Conservation (phyloP, 2,888 invertebrate species). For the Antheraea yamamai region DNA sequence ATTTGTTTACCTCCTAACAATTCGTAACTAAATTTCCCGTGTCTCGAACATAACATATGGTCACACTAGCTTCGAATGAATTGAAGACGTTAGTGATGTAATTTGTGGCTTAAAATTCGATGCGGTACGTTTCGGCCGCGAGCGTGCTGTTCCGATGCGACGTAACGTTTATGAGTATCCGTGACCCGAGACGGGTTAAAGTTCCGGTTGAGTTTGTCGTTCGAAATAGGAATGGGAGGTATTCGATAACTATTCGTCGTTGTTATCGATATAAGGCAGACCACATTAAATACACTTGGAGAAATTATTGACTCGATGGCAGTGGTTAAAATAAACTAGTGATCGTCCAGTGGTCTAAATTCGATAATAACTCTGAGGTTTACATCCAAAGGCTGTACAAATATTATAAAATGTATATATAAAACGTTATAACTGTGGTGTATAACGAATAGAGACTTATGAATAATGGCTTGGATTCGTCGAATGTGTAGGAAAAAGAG, state of each 20-base stretch:
- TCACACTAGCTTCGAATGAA: background rate
- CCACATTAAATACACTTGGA: background rate
- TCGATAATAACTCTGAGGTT: too few species aligned
- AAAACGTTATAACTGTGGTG: too few species aligned
- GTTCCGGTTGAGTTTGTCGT: slow-evolving; percentile 4
- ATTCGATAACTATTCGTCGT: background rate
- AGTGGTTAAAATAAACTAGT: too few species aligned
- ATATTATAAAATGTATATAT: too few species aligned
- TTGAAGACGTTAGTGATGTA: slow-evolving; percentile 10
- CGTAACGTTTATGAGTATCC: slow-evolving; percentile 7
- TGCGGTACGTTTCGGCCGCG: slow-evolving; percentile 1
- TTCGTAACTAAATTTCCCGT: background rate
- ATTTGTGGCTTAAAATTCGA: slow-evolving; percentile 10
- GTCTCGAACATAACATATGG: background rate
- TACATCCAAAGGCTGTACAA: too few species aligned
- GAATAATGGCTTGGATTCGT: too few species aligned
- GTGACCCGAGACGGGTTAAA: background rate
- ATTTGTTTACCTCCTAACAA: background rate
- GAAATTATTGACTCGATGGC: too few species aligned
- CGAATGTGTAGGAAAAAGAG: too few species aligned
- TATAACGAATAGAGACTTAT: too few species aligned
- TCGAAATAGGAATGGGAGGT: background rate
- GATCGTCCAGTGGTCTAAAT: too few species aligned
- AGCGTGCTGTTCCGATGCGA: background rate
- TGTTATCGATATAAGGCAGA: background rate